These are phyloP conservation scores for Platyscapa corneri DNA, from an alignment of 1,140 invertebrate species.

Conservation along the genomic window DNA sequence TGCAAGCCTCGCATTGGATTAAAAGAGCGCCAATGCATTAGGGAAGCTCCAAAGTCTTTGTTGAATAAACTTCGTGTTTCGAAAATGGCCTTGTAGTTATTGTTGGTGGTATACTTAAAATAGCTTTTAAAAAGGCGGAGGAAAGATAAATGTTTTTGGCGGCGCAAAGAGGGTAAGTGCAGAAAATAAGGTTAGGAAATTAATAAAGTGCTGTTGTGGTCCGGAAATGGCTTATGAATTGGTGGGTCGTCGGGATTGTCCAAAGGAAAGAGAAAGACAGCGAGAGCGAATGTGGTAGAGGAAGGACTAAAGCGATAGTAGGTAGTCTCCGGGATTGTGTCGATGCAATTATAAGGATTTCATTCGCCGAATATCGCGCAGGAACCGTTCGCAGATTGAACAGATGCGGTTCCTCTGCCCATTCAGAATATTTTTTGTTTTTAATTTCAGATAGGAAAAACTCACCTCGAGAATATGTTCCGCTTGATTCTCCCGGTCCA, in stretches of 20 bases:
- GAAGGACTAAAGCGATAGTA: background rate
- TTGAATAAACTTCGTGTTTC: no score
- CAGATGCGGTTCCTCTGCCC: background rate
- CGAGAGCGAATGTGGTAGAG: background rate
- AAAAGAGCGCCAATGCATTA: no score
- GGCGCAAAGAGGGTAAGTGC: background rate
- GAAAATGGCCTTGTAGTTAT: no score
- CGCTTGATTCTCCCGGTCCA: constrained; percentile 89
- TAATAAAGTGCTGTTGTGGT: constrained; percentile 31
- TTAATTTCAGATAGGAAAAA: constrained; percentile 43
- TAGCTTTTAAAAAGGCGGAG: no score
- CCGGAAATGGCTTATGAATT: constrained; percentile 6
- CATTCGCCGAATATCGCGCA: background rate
- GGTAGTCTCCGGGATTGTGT: background rate
- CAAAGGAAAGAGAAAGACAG: background rate
- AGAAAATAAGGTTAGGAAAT: constrained; percentile 47
- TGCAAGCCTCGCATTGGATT: no score
- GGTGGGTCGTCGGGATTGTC: background rate
- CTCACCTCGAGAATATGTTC: constrained; percentile 90
- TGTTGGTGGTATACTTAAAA: no score
- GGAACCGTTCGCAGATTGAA: constrained; percentile 17
- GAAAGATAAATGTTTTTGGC: constrained; percentile 29
- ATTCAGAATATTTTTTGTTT: background rate
- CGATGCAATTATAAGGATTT: constrained; percentile 31
- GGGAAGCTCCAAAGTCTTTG: no score